phyloP scores from a whole-genome alignment of 2,888 invertebrate species.

The Athalia rosae region DNA sequence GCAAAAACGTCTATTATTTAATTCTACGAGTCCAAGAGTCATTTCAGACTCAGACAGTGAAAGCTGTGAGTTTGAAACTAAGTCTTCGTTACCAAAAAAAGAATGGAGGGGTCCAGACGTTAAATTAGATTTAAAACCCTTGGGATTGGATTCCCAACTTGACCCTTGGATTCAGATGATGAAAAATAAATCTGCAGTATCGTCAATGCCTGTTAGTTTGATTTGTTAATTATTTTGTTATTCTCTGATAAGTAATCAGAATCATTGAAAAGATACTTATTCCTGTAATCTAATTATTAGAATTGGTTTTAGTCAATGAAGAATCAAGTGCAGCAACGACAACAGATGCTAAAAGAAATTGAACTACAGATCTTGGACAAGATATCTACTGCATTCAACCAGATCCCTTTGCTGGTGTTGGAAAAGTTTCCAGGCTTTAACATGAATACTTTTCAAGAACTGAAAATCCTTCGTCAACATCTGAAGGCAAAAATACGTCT shows the following conservation, averaged over 20 bases:
- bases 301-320: slow-evolving; percentile 56
- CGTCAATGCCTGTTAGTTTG: slow-evolving; percentile 58
- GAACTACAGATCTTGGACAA: slow-evolving; percentile 80
- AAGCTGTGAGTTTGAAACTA: slow-evolving; percentile 50
- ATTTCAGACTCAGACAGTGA: slow-evolving; percentile 57
- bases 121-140: slow-evolving; percentile 63
- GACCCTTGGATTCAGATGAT: slow-evolving; percentile 62
- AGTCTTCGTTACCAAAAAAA: slow-evolving; percentile 24
- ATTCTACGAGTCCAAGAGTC: slow-evolving; percentile 19
- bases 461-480: slow-evolving; percentile 78
- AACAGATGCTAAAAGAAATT: slow-evolving; percentile 73
- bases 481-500: slow-evolving; percentile 76
- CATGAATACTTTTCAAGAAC: slow-evolving; percentile 75
- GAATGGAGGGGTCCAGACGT: slow-evolving; percentile 64
- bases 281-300: slow-evolving; percentile 20
- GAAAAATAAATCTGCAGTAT: slow-evolving; percentile 61
- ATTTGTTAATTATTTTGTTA: neutral
- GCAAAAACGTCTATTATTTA: neutral
- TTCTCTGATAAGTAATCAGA: neutral
- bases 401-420: slow-evolving; percentile 79
- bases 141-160: slow-evolving; percentile 63
- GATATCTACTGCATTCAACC: slow-evolving; percentile 78
- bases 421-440: slow-evolving; percentile 79
- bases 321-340: slow-evolving; percentile 58
- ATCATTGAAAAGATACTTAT: neutral